Conservation (phyloP, 2,797 vertebrate species). For the Protosalanx chinensis region DNA sequence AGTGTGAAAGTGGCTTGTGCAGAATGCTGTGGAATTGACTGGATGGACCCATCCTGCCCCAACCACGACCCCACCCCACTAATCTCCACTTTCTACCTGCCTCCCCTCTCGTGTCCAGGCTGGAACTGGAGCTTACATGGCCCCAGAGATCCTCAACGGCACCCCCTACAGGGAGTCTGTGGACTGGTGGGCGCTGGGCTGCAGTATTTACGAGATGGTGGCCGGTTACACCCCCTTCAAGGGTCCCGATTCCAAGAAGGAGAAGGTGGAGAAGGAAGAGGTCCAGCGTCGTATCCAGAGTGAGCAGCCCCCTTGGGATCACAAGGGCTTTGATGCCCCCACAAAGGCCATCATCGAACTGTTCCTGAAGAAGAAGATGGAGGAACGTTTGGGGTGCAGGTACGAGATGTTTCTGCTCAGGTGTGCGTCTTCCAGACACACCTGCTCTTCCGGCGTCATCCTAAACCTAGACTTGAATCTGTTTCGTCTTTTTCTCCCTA, state of each 20-base stretch:
- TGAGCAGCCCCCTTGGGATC: conserved; percentile 84
- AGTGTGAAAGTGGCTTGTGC: too few species aligned
- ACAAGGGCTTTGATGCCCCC: conserved; percentile 80
- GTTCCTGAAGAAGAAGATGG: conserved; percentile 87
- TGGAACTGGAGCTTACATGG: conserved; percentile 93
- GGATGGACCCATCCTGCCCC: background rate
- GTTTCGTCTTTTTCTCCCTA: conserved; percentile 31
- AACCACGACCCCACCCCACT: background rate
- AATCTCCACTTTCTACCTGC: background rate
- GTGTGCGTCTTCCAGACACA: background rate
- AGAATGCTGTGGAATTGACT: background rate
- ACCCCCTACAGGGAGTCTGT: conserved; percentile 84
- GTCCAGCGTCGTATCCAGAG: conserved; percentile 85
- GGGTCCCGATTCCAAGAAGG: conserved; percentile 80
- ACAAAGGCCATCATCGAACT: conserved; percentile 83
- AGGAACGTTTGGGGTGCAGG: conserved; percentile 87
- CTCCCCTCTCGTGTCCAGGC: conserved; percentile 69
- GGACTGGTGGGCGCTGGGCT: conserved; percentile 96
- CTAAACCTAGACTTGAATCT: conserved; percentile 4
- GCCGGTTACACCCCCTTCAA: conserved; percentile 91
- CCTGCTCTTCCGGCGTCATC: background rate
- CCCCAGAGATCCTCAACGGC: conserved; percentile 87
- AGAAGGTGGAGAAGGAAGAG: conserved; percentile 88
- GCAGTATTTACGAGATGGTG: conserved; percentile 94
- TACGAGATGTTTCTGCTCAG: conserved; percentile 58